phyloP scores from a whole-genome alignment of 2,797 vertebrate species.

The Mormyrops boulengeri region DNA sequence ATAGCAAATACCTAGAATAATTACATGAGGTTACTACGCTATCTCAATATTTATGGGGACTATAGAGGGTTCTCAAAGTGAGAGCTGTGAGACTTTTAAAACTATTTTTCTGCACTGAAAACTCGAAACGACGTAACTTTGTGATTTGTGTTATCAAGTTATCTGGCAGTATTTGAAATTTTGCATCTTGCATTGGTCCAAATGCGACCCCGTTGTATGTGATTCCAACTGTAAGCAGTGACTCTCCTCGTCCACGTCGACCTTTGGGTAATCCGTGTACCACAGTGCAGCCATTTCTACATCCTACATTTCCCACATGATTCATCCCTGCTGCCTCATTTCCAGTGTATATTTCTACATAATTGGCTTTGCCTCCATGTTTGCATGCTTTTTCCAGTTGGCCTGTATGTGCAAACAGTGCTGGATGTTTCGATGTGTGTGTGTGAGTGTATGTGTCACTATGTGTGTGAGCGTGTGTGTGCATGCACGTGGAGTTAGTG shows the following conservation, averaged over 20 bases:
- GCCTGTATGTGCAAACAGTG: not conserved
- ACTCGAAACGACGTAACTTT: not conserved
- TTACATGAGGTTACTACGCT: not conserved
- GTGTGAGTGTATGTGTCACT: not conserved
- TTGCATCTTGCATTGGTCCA: not conserved
- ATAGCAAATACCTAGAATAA: not conserved
- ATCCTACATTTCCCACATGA: not conserved
- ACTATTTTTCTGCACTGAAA: not conserved
- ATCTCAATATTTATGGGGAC: not conserved
- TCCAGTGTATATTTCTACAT: not conserved
- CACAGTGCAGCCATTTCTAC: not conserved
- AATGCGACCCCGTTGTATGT: not conserved
- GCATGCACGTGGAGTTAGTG: conserved; percentile 20
- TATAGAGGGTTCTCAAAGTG: not conserved
- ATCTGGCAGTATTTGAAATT: not conserved
- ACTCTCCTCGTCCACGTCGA: not conserved
- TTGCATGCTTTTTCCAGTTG: conserved; percentile 1
- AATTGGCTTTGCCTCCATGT: not conserved
- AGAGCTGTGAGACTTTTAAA: not conserved
- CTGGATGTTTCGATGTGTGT: conserved; percentile 12
- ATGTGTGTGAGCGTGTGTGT: not conserved
- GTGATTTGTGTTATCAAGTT: not conserved
- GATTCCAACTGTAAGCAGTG: not conserved
- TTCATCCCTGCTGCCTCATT: not conserved
- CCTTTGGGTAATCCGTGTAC: not conserved